A percentile compares a stretch with the other conserved stretches of the same genome.
phyloP scores from a whole-genome alignment of 2,797 vertebrate genomes.

The Botia almorhae region DNA sequence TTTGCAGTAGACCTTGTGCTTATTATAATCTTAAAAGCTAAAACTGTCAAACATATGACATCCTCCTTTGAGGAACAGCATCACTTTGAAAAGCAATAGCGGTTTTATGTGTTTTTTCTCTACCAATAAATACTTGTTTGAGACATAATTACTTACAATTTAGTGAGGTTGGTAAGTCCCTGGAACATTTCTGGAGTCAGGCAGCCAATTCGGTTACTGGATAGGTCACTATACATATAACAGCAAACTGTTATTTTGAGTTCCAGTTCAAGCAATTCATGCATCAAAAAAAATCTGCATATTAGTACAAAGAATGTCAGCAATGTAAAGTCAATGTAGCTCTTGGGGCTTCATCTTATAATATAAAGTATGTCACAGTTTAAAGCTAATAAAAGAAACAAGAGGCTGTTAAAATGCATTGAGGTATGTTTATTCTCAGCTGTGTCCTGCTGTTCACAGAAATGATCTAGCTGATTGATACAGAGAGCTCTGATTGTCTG shows the following conservation, averaged over 20 bases:
- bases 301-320: neutral
- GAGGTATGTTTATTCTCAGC: neutral
- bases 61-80: neutral
- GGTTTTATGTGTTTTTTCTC: neutral
- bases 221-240: constrained; percentile 86
- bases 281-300: neutral
- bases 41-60: constrained; percentile 4
- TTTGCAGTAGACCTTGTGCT: neutral
- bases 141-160: constrained; percentile 82
- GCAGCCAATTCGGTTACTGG: constrained; percentile 98
- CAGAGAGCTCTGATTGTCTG: neutral
- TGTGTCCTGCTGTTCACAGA: neutral
- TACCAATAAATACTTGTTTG: constrained; percentile 28
- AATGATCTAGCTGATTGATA: neutral
- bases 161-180: constrained; percentile 88
- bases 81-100: neutral
- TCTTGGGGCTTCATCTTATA: neutral
- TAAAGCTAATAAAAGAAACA: constrained; percentile 5
- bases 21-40: neutral
- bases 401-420: neutral
- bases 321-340: neutral
- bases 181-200: constrained; percentile 88
- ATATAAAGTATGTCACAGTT: neutral
- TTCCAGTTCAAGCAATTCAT: neutral
- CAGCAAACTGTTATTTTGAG: constrained; percentile 17